Evolutionary conservation across 1,140 invertebrate species (phyloP), one percentile per base, ranked within the genome.

Genomic region (Drosophila nigrodunni): DNA sequence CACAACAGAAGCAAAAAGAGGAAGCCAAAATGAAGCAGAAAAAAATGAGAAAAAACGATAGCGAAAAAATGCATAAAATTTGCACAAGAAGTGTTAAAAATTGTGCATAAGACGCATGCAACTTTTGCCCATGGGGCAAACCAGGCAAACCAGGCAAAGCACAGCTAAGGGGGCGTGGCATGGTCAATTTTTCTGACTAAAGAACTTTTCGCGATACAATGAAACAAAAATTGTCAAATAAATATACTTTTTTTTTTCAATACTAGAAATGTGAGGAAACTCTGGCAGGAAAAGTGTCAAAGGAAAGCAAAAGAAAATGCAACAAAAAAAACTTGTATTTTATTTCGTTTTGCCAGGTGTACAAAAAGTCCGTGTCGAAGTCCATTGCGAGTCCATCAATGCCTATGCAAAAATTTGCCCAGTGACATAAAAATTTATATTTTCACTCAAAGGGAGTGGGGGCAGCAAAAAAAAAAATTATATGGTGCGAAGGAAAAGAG

Each of bases 71-170:
- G 77, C 77, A 68, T 85, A 49, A 77, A 83, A 83, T 83, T 85
- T 80, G 65, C 81, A 85, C 82, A 85, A 85, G 62, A 85, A 85
- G 81, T 85, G 81, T 85, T 79, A 83, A 82, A 30, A 82, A 83
- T 79, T 76, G 62, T 83, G 76, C 66, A 73, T 76, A 82, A 82
- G 66, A 78, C 74, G 80, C 80, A 82, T 58, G 76, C 75, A 82
- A 82, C 74, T 82, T 68, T 49, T 34, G 66, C 65, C 44, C 37
- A 7, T 25, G 46, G 54, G 54, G 49, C 15, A 15, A 15, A 15
- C 15, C 15, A 15, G 47, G 13, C 15, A 15, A 21, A 68, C 49
- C 3, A 34, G 13, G 34, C 39, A 18, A 34, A 34, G 9, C 11
- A 2, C 13, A 43, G 39, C 11, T 2, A 2, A 7, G 41, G 25